These are phyloP conservation scores for Sarcophaga peregrina DNA, from an alignment of 1,140 invertebrate genomes.

Conservation along the genomic window DNA sequence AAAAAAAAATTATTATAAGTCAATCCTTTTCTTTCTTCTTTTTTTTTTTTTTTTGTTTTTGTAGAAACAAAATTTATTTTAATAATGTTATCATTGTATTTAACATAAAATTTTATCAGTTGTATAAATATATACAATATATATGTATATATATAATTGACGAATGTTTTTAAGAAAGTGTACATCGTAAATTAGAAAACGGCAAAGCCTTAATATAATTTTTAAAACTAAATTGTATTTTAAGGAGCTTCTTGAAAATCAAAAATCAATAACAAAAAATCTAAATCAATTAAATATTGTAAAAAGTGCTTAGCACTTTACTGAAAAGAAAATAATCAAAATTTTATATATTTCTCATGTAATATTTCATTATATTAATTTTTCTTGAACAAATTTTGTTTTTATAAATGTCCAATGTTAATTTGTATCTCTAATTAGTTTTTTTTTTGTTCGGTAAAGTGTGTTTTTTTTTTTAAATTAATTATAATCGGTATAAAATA, in stretches of 20 bases:
- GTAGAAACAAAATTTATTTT: constrained; percentile 1
- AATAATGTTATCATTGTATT: neutral
- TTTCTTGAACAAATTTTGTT: neutral
- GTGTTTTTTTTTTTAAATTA: constrained; percentile 5
- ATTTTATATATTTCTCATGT: neutral
- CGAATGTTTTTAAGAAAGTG: neutral
- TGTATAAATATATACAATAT: neutral
- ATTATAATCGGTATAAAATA: neutral
- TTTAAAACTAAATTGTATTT: neutral
- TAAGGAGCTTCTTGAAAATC: neutral
- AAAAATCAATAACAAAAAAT: neutral
- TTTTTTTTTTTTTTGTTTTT: neutral
- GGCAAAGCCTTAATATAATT: constrained; percentile 7
- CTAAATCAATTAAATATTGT: neutral
- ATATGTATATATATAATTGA: neutral
- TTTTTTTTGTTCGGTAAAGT: constrained; percentile 4
- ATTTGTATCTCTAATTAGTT: neutral
- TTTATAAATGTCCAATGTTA: neutral
- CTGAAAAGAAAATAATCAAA: neutral
- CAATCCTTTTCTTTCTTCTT: no score
- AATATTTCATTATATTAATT: neutral
- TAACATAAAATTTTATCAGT: constrained; percentile 12
- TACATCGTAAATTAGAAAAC: neutral
- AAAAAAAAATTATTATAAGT: neutral
- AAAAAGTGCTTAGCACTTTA: constrained; percentile 4